Evolutionary conservation across 2,888 invertebrate species (phyloP), one percentile per base, ranked within the genome.

Genomic region (Cephus sareptanus): DNA sequence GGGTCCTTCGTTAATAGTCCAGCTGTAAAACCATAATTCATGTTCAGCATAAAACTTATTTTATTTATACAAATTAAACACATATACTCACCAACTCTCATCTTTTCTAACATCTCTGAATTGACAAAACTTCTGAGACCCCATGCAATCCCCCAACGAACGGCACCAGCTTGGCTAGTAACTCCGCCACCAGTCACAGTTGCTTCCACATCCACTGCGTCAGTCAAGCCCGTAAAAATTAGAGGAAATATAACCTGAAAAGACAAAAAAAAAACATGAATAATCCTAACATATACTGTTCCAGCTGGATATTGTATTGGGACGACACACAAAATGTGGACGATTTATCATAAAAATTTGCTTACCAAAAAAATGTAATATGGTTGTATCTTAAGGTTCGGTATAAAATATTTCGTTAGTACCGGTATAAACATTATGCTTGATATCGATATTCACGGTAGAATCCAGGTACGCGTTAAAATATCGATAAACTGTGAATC

Each of bases 141-240:
- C 94, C 94, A 94, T n/a, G 98, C 94, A 79, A 98, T 95, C 34
- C 96, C 98, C 94, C 95, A 96, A 80, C 98, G 94, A 79, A 98
- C 94, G 75, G 97, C 97, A 69, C 98, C 98, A n/a, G 98, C 94
- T 92, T 98, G 96, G 0, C 96, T 96, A 30, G 96, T 94, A 68
- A 94, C 92, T 15, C 98, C 98, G 69, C 96, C 96, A 69, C 94
- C 94, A 84, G 92, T 93, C 68, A 96, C 94, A 85, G 94, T 94
- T 73, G 96, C 97, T 89, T 96, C 96, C 34, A 98, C 92, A 92
- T 99, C 98, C 73, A 98, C 96, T 91, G 94, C 93, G 75, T 95
- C 94, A 78, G 96, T 91, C 94, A 96, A 93, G 35, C 94, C 94
- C 79, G 96, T 94, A 87, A 98, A 96, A 84, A 96, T 94, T 80